phyloP scores from a whole-genome alignment of 2,797 vertebrate genomes.

The Lagothrix lagotricha region DNA sequence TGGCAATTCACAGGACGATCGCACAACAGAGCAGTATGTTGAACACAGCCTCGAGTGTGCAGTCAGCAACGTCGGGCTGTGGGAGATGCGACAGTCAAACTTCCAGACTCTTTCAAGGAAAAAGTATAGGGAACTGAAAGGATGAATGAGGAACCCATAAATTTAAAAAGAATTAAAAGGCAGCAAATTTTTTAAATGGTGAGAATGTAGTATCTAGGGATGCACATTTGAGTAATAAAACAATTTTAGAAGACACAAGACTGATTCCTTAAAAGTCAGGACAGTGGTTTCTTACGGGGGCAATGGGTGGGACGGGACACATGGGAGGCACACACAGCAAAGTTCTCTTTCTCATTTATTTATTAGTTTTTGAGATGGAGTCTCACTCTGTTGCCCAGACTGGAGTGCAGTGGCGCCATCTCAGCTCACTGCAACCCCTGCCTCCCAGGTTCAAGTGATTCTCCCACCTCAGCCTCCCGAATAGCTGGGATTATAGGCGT shows the following conservation, averaged over 20 bases:
- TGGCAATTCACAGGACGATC: not conserved
- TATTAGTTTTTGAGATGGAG: not conserved
- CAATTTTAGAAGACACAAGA: not conserved
- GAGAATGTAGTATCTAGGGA: not conserved
- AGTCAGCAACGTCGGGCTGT: fast-evolving
- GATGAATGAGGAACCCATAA: not conserved
- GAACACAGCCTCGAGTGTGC: not conserved
- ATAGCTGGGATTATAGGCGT: not conserved
- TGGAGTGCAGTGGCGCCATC: not conserved
- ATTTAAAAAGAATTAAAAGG: not conserved
- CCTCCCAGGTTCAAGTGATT: not conserved
- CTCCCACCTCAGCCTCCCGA: not conserved
- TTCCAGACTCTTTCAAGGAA: not conserved
- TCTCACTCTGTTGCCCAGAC: not conserved
- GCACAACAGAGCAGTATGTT: too few relatives aligned
- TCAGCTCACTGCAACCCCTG: not conserved
- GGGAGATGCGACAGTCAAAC: not conserved
- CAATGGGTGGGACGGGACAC: fast-evolving
- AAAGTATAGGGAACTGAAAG: not conserved
- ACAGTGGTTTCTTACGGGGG: not conserved
- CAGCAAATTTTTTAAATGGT: not conserved
- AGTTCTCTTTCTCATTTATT: not conserved
- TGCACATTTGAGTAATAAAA: not conserved
- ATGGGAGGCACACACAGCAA: too few relatives aligned
- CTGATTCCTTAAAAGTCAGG: not conserved